These are phyloP conservation scores for Leptocoma aspasia DNA, from an alignment of 2,113 vertebrate genomes.

Conservation along the genomic window DNA sequence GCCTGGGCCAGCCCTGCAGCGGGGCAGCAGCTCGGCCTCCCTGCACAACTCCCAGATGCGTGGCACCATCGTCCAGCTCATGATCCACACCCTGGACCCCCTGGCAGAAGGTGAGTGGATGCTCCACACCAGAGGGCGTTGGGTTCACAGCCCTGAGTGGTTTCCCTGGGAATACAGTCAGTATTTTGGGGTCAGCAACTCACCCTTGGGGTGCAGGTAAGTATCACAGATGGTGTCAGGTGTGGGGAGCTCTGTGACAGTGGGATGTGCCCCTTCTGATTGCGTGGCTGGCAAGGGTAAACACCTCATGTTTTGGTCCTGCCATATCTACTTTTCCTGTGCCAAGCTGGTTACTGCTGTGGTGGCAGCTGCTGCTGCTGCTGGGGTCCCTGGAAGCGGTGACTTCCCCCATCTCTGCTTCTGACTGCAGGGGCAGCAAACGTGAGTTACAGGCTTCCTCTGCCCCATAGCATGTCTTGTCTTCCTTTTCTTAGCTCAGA, in stretches of 20 bases:
- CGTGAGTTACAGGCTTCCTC: neutral
- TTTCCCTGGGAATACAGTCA: neutral
- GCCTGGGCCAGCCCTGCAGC: slow-evolving; percentile 80
- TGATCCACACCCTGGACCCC: slow-evolving; percentile 93
- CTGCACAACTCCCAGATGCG: slow-evolving; percentile 94
- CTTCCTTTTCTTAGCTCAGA: neutral
- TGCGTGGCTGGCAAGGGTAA: fast-evolving
- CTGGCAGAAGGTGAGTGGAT: slow-evolving; percentile 85
- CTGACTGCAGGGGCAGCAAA: neutral
- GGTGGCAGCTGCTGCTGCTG: neutral
- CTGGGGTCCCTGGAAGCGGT: neutral
- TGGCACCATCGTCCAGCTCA: slow-evolving; percentile 90
- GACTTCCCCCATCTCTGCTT: neutral
- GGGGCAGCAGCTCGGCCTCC: slow-evolving; percentile 88
- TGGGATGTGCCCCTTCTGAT: neutral
- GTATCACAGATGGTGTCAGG: neutral
- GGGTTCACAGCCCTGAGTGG: neutral
- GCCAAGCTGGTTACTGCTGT: neutral
- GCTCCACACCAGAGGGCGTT: neutral
- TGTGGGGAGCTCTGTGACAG: neutral
- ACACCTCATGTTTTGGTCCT: neutral
- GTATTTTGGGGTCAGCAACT: neutral
- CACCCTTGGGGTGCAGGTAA: neutral
- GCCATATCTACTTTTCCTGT: neutral
- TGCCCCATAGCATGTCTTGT: neutral